Conservation (phyloP, 2,888 invertebrate species). For the Himalopsyche tibetana region DNA sequence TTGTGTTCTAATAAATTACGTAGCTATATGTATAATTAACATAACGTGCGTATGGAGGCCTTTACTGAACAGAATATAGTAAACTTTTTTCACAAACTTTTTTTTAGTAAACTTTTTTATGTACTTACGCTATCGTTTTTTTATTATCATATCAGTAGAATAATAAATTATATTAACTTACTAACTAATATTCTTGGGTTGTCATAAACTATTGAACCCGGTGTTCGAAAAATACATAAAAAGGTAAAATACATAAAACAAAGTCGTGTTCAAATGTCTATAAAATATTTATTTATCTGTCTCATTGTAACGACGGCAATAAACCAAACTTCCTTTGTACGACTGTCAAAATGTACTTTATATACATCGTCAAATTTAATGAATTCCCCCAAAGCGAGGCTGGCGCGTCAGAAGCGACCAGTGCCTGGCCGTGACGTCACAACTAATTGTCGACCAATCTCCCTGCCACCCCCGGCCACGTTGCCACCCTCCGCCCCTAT, state of each 20-base stretch:
- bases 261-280: not conserved
- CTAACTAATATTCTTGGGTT: no score
- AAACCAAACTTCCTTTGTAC: slow-evolving; percentile 1
- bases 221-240: not conserved
- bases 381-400: slow-evolving; percentile 53
- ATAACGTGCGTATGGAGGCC: no score
- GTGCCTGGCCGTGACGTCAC: slow-evolving; percentile 64
- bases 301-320: slow-evolving; percentile 2
- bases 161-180: no score
- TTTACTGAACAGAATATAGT: no score
- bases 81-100: no score
- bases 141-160: no score
- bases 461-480: slow-evolving; percentile 31
- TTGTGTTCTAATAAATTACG: no score
- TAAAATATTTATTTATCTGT: slow-evolving; percentile 42
- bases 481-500: slow-evolving; percentile 9
- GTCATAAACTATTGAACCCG: no score
- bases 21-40: no score
- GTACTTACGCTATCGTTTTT: no score
- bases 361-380: slow-evolving; percentile 57
- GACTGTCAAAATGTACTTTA: slow-evolving; percentile 47
- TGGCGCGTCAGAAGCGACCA: slow-evolving; percentile 41
- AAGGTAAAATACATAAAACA: not conserved
- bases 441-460: slow-evolving; percentile 52
- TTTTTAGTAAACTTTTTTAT: no score